Evolutionary conservation across 2,888 invertebrate species (phyloP).

Genomic region (Drosophila pseudotakahashii): DNA sequence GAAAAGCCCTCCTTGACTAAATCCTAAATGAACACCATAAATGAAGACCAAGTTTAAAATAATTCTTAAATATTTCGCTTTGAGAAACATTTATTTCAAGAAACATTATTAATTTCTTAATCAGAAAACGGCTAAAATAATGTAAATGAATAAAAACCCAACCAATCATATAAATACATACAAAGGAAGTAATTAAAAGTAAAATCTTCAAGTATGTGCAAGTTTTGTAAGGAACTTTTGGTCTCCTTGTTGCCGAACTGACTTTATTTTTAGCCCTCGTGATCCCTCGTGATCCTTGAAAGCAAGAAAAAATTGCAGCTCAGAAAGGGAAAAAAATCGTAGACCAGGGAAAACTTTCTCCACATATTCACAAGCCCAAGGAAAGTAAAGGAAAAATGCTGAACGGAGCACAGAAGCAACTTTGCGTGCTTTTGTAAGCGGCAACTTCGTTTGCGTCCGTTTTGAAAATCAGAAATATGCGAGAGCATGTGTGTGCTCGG

Average conservation of each 20-base stretch:
- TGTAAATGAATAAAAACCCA: too few relatives aligned
- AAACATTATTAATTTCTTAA: too few relatives aligned
- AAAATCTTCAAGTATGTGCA: background rate
- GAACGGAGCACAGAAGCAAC: conserved; percentile 49
- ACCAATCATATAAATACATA: background rate
- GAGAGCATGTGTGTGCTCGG: conserved; percentile 40
- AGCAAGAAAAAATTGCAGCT: conserved; percentile 8
- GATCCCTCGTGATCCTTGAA: conserved; percentile 3
- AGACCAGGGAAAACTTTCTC: conserved; percentile 29
- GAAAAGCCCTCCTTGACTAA: too few relatives aligned
- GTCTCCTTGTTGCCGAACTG: background rate
- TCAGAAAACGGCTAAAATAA: too few relatives aligned
- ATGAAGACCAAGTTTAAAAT: too few relatives aligned
- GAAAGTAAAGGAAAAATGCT: conserved; percentile 20
- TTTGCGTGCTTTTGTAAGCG: conserved; percentile 59
- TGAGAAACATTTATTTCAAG: background rate
- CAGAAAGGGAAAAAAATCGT: conserved; percentile 15
- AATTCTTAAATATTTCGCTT: too few relatives aligned
- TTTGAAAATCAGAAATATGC: conserved; percentile 71
- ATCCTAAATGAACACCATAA: too few relatives aligned
- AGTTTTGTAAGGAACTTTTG: background rate
- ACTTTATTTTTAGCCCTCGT: background rate
- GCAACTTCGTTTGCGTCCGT: conserved; percentile 71
- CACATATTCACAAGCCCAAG: conserved; percentile 6
- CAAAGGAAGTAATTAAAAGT: background rate